Conservation (phyloP, 1,140 invertebrate genomes). For the Diabrotica virgifera region DNA sequence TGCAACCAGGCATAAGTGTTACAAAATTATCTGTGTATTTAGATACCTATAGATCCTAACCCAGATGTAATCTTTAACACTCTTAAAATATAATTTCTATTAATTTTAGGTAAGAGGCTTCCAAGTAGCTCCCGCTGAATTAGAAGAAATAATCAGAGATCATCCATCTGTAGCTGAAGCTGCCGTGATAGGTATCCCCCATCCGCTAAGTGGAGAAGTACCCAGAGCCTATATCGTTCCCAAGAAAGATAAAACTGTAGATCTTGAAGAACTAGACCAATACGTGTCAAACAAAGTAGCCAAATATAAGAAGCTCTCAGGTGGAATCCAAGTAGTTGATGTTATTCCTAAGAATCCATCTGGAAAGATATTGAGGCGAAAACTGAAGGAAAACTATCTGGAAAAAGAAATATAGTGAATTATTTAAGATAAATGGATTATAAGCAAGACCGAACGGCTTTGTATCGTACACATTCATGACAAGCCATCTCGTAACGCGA, state of each 20-base stretch:
- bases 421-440: no score
- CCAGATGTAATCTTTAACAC: no score
- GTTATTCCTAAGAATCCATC: constrained; percentile 61
- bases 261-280: constrained; percentile 45
- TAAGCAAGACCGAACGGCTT: no score
- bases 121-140: constrained; percentile 84
- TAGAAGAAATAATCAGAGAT: constrained; percentile 74
- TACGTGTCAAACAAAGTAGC: constrained; percentile 49
- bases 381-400: constrained; percentile 39
- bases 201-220: constrained; percentile 69
- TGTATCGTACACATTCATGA: no score
- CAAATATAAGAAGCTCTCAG: constrained; percentile 48
- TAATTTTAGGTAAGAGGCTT: constrained; percentile 56
- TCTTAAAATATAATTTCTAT: constrained; percentile 22
- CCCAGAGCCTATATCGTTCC: constrained; percentile 70
- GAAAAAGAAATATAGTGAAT: neutral
- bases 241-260: constrained; percentile 43
- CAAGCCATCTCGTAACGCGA: no score
- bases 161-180: constrained; percentile 76
- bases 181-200: constrained; percentile 78
- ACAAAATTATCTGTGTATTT: no score
- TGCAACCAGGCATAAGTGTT: no score
- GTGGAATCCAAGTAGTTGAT: constrained; percentile 55
- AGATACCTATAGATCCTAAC: no score
- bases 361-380: constrained; percentile 47